Percentiles rank a stretch among this genome's conserved stretches.
These are phyloP conservation scores for Varecia variegata DNA, from an alignment of 2,797 vertebrate genomes.

Conservation along the genomic window DNA sequence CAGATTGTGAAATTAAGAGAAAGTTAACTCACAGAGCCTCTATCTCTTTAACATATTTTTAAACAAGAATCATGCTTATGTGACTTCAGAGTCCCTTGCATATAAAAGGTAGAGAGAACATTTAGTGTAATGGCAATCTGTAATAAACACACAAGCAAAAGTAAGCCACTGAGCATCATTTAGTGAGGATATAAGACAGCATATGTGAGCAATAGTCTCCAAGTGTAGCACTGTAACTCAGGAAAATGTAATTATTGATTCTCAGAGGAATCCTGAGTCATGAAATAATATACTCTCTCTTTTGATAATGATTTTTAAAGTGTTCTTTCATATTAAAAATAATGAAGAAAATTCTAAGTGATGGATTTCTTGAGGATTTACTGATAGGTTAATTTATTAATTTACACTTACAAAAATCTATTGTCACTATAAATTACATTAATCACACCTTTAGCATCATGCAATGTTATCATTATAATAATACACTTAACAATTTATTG, in stretches of 20 bases:
- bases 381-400: neutral
- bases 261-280: neutral
- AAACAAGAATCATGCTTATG: neutral
- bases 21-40: neutral
- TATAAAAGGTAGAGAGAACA: neutral
- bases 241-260: neutral
- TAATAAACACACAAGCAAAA: neutral
- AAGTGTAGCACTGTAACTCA: neutral
- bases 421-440: neutral
- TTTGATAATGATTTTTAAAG: neutral
- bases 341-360: neutral
- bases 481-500: neutral
- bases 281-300: neutral
- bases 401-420: neutral
- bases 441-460: neutral
- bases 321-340: neutral
- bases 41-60: neutral
- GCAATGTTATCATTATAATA: neutral
- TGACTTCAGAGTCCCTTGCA: neutral
- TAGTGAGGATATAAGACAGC: neutral
- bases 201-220: neutral
- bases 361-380: neutral
- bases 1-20: neutral
- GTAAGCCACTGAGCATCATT: neutral
- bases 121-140: neutral